Percentiles rank a stretch among this genome's conserved stretches.
Evolutionary conservation across 2,113 vertebrate species (phyloP).

Genomic region (Amphiprion percula): DNA sequence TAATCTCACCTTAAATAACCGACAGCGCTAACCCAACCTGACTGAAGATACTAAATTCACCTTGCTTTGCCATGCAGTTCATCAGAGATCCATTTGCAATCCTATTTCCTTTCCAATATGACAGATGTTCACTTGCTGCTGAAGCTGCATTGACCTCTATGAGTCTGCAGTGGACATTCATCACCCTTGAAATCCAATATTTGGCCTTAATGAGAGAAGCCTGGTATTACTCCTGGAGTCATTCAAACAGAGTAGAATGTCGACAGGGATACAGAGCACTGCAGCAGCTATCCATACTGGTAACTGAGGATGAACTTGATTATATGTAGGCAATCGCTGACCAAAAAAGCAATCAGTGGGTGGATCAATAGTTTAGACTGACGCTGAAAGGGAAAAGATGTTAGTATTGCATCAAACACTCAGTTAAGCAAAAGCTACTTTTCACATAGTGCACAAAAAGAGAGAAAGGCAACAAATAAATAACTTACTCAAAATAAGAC

Average conservation of each 20-base stretch:
- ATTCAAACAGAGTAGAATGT: conserved; percentile 47
- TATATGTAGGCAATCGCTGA: conserved; percentile 8
- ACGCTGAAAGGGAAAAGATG: not conserved
- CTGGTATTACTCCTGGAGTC: conserved; percentile 61
- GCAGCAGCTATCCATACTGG: conserved; percentile 18
- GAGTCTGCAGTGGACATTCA: conserved; percentile 66
- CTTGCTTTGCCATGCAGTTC: conserved; percentile 45
- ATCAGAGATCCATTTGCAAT: conserved; percentile 61
- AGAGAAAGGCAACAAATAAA: not conserved
- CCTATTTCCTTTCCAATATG: conserved; percentile 69
- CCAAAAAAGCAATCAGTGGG: conserved; percentile 20
- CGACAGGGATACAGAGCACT: conserved; percentile 12
- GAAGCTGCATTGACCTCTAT: conserved; percentile 68
- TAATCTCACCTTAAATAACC: conserved; percentile 14
- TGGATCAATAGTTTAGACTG: not conserved
- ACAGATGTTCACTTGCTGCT: conserved; percentile 66
- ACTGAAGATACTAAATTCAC: conserved; percentile 25
- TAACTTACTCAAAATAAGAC: conserved; percentile 11
- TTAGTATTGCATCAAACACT: conserved; percentile 1
- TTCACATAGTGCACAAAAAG: not conserved
- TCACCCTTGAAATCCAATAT: conserved; percentile 77
- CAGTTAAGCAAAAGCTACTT: not conserved
- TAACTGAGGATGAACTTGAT: conserved; percentile 2
- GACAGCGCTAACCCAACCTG: conserved; percentile 35
- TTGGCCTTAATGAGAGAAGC: conserved; percentile 69